Conservation (phyloP, 2,113 vertebrate species). For the Zosterops borbonicus region DNA sequence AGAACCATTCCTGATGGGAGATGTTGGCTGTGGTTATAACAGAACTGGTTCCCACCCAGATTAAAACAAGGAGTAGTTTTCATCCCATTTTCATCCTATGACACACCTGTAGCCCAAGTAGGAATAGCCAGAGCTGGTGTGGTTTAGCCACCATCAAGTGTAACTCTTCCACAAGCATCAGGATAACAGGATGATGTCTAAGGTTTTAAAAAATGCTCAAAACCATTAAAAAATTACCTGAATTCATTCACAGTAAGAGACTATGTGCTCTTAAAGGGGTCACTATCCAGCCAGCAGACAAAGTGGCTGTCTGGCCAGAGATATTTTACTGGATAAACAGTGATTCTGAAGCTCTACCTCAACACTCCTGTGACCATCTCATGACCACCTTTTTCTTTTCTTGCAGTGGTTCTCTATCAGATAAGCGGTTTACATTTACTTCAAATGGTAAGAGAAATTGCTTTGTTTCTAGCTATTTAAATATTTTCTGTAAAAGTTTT, state of each 20-base stretch:
- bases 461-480: constrained; percentile 17
- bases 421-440: constrained; percentile 81
- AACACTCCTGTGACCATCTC: background rate
- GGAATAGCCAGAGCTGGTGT: background rate
- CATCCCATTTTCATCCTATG: background rate
- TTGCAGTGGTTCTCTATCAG: constrained; percentile 86
- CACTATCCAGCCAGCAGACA: background rate
- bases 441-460: constrained; percentile 79
- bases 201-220: background rate
- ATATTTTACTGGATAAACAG: background rate
- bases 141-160: background rate
- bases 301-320: background rate
- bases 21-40: background rate
- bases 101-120: background rate
- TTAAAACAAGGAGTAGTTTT: background rate
- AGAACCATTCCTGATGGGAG: background rate
- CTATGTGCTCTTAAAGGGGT: background rate
- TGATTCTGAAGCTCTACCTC: background rate
- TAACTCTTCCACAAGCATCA: background rate
- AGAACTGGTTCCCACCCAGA: background rate
- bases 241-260: background rate
- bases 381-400: constrained; percentile 35
- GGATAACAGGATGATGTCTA: background rate
- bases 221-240: background rate
- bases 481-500: constrained; percentile 1